These are phyloP conservation scores for Drosophila paulistorum DNA, from an alignment of 1,140 invertebrate genomes.

Conservation along the genomic window DNA sequence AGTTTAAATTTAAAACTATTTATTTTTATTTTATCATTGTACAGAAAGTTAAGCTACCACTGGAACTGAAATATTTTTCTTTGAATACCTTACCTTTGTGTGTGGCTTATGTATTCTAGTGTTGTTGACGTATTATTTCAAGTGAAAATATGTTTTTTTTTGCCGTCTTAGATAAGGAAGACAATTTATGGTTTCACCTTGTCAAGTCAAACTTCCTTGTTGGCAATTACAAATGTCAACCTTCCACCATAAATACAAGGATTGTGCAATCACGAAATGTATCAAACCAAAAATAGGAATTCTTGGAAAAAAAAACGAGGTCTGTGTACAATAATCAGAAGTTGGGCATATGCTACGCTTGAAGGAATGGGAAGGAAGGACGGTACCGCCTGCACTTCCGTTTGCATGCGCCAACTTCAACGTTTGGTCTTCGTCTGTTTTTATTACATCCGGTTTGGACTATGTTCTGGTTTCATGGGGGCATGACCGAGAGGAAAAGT, in stretches of 20 bases:
- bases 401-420: conserved; percentile 37
- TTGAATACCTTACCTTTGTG: no score
- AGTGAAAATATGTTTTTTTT: conserved; percentile 13
- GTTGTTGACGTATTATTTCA: neutral
- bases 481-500: conserved; percentile 2
- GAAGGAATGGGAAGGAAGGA: neutral
- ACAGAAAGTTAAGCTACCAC: no score
- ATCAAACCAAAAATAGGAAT: conserved; percentile 50
- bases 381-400: conserved; percentile 46
- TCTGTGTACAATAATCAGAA: neutral
- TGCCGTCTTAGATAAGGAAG: conserved; percentile 30
- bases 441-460: conserved; percentile 51
- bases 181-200: conserved; percentile 42
- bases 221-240: conserved; percentile 64
- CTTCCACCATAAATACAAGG: conserved; percentile 58
- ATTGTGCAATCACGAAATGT: conserved; percentile 61
- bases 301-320: conserved; percentile 8
- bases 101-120: no score
- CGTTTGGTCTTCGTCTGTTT: conserved; percentile 55
- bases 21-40: no score
- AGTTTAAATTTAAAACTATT: no score
- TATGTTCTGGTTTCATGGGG: neutral
- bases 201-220: conserved; percentile 33
- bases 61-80: no score
- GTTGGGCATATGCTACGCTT: neutral